A percentile compares a stretch with the other conserved stretches of the same genome.
These are phyloP conservation scores for Eulemur albifrons DNA, from an alignment of 2,797 vertebrate genomes.

Conservation along the genomic window DNA sequence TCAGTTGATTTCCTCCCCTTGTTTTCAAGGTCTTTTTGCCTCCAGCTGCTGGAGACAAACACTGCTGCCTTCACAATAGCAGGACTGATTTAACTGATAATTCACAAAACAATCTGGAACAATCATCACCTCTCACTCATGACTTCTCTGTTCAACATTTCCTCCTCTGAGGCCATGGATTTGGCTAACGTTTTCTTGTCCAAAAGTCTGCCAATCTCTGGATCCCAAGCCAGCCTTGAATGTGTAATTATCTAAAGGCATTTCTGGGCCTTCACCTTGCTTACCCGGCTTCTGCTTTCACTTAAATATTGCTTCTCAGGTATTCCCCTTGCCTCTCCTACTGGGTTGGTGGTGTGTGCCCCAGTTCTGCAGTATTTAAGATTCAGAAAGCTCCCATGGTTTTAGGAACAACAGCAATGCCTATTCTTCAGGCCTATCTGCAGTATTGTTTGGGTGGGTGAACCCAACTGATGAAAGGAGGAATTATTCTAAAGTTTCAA, in stretches of 20 bases:
- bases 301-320: background rate
- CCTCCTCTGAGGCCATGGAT: conserved; percentile 11
- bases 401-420: conserved; percentile 6
- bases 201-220: conserved; percentile 1
- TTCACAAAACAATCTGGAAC: conserved; percentile 60
- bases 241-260: background rate
- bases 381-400: background rate
- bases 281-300: background rate
- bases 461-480: background rate
- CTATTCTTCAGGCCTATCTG: background rate
- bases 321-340: background rate
- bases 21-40: conserved; percentile 60
- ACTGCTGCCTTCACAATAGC: conserved; percentile 50
- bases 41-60: conserved; percentile 63
- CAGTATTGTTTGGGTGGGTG: background rate
- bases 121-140: conserved; percentile 48
- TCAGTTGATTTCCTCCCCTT: conserved; percentile 68
- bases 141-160: conserved; percentile 51
- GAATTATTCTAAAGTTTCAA: background rate
- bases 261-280: background rate
- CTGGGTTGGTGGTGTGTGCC: background rate
- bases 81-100: conserved; percentile 68
- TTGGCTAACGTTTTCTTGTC: background rate
- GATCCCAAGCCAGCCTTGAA: background rate
- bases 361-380: background rate